Evolutionary conservation across 2,797 vertebrate species (phyloP), one percentile per base, ranked within the genome.

Genomic region (Chelidonichthys spinosus): DNA sequence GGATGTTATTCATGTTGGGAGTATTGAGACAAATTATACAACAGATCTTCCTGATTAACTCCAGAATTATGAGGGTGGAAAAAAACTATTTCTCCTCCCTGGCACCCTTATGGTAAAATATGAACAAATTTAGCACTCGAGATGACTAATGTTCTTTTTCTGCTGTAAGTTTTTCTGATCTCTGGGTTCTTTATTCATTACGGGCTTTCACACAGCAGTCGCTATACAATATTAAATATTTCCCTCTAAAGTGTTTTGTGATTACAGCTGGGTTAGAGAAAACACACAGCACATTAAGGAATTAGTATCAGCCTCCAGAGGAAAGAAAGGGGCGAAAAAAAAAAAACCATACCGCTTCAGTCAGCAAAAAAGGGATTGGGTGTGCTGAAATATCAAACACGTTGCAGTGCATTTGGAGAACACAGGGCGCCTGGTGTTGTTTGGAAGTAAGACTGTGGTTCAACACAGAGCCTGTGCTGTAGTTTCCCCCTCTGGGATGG

Each of bases 21-120:
- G 62, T 66, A 63, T 68, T 44, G 69, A 86, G 81, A 87, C 85
- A 85, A 83, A 89, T 89, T 82, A 85, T 79, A 83, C 85, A 83
- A 82, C 63, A 83, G 69, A 89, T 86, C 71, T 35, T 76, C 63
- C 78, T 85, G 76, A 86, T 90, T 83, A 91, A 84, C 73, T 75
- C 70, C 42, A 72, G 67, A 82, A 72, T 60, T 80, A 85, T 62
- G 67, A 69, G 64, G n/a, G 35, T 2, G 2, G 64, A 66, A 61
- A 69, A 59, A 58, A 67, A 69, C 61, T 17, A 74, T 81, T 76
- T 60, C 69, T 25, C 42, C 60, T 82, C 72, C 76, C 53, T 14
- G 14, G 60, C 66, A 74, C 44, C 42, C 54, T 62, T 5, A 55
- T 69, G 66, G 46, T 82, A 79, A 81, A 81, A 74, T 54, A 72